Base-by-base conservation (phyloP, 2,888 invertebrate species). In the Agonopterix heracliana region DNA sequence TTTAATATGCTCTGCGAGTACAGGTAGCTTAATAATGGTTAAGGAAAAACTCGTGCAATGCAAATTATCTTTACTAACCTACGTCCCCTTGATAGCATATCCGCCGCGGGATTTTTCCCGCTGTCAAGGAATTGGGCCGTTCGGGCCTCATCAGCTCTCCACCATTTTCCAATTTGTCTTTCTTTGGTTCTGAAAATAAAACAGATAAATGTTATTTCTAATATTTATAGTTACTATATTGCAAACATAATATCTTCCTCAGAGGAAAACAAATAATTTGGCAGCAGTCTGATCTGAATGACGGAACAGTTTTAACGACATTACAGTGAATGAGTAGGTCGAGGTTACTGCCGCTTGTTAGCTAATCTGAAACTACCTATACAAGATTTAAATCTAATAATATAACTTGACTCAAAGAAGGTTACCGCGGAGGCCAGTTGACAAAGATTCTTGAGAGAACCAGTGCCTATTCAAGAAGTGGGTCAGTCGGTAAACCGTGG, bases 101-200 rank as follows among this genome's bases (percentile, higher is more conserved):
- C 74, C 95, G 91, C 72, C 95, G 91, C 66, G 94, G 92, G 64
- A 93, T 89, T 78, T 93, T 93, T 64, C 93, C 93, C 60, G 93
- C 92, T 61, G 93, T 92, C 76, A 96, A 90, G 59, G 95, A 93
- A 76, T 93, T 95, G 57, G 95, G 95, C 71, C 95, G 90, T 86
- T 95, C 95, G 54, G 94, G 92, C 86, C 95, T 85, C 84, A 90
- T 74, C 66, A 78, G 62, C 64, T 85, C 84, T 60, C 81, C 85
- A 67, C 91, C 91, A 74, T 85, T 91, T 83, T 96, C 96, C 92
- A 93, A 93, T 92, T 95, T 96, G 90, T 96, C 95, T 92, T 95
- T 96, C 92, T 95, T 95, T 92, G 95, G 94, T 93, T 96, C 96
- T 96, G 92, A 36, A 93, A 92, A 72, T 59, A 78, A 80, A 74